Percentiles rank a stretch among this genome's conserved stretches.
phyloP scores from a whole-genome alignment of 92 coral and sea anemone species.

The Epizoanthus illoricatus region DNA sequence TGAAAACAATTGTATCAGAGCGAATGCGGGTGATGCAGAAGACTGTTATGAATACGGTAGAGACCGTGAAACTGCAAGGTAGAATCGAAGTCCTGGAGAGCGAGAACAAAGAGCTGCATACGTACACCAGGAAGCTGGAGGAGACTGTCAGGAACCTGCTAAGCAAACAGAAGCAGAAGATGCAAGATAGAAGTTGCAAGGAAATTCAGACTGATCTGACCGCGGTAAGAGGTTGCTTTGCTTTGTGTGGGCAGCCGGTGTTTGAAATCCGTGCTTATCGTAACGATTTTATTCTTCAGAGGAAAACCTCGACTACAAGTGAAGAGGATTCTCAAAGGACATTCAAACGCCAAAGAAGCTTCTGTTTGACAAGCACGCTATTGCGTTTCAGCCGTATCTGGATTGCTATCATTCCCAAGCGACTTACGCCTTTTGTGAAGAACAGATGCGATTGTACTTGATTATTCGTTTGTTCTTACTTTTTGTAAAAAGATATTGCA shows the following conservation, averaged over 20 bases:
- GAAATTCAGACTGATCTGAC: constrained; percentile 53
- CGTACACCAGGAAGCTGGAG: constrained; percentile 71
- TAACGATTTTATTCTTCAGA: too few species aligned
- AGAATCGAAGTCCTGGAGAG: constrained; percentile 68
- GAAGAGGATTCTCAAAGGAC: too few species aligned
- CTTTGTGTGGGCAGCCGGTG: neutral
- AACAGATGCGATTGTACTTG: too few species aligned
- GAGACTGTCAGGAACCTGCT: constrained; percentile 65
- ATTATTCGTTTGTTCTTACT: too few species aligned
- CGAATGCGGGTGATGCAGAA: constrained; percentile 75
- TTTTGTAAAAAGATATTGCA: too few species aligned
- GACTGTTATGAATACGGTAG: constrained; percentile 44
- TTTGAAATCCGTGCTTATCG: too few species aligned
- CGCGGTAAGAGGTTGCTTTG: constrained; percentile 34
- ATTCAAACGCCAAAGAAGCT: too few species aligned
- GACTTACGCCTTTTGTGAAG: too few species aligned
- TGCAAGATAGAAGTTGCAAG: constrained; percentile 22
- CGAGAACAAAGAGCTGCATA: constrained; percentile 73
- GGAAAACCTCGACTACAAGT: too few species aligned
- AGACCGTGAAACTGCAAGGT: constrained; percentile 54
- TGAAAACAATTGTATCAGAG: constrained; percentile 75
- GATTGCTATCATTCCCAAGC: too few species aligned
- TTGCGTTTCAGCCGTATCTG: too few species aligned
- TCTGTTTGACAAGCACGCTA: too few species aligned
- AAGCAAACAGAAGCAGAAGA: constrained; percentile 49